These are phyloP conservation scores for Hyperopisus bebe DNA, from an alignment of 2,113 vertebrate species.

Conservation along the genomic window DNA sequence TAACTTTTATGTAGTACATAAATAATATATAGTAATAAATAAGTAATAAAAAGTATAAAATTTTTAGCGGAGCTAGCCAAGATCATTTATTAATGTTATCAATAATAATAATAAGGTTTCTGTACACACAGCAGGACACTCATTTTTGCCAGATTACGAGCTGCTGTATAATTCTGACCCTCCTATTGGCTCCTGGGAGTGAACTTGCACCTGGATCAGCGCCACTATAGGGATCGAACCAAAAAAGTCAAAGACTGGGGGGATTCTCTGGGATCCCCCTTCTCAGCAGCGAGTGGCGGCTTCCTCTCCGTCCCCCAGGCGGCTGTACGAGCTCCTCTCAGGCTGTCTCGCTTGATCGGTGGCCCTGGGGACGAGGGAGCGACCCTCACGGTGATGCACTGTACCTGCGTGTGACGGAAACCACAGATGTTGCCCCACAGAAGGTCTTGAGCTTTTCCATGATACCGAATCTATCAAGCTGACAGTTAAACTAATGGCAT, in stretches of 20 bases:
- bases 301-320: background rate
- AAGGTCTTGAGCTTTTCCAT: background rate
- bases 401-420: background rate
- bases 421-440: background rate
- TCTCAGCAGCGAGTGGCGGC: background rate
- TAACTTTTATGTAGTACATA: background rate
- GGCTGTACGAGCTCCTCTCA: background rate
- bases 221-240: background rate
- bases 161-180: background rate
- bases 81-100: background rate
- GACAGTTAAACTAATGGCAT: background rate
- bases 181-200: background rate
- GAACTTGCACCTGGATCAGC: background rate
- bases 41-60: background rate
- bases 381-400: background rate
- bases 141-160: background rate
- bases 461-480: conserved; percentile 9
- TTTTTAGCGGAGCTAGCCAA: background rate
- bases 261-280: background rate
- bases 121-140: background rate
- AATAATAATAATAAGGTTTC: background rate
- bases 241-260: background rate
- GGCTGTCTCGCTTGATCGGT: background rate
- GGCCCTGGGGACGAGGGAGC: background rate
- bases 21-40: background rate